A percentile compares a stretch with the other conserved stretches of the same genome.
These are phyloP conservation scores for Arctocebus calabarensis DNA, from an alignment of 2,797 vertebrate species.

Conservation along the genomic window DNA sequence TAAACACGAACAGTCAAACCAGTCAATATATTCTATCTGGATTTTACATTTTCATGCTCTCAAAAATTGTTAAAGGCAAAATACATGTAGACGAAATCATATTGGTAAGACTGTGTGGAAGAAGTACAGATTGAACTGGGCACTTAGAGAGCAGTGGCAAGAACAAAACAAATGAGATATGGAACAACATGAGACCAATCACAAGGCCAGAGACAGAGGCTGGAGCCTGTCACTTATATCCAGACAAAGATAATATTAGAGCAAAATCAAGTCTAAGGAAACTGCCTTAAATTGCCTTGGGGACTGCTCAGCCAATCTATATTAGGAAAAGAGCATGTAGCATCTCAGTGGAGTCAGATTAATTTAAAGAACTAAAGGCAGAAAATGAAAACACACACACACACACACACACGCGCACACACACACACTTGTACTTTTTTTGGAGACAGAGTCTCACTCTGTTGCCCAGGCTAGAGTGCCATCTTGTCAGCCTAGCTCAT, in stretches of 20 bases:
- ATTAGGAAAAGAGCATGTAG: neutral
- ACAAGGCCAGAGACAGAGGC: neutral
- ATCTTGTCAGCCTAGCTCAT: too few relatives aligned
- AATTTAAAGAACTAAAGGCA: neutral
- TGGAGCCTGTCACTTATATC: neutral
- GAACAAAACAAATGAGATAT: neutral
- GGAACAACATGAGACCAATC: neutral
- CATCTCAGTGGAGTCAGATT: neutral
- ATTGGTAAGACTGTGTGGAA: neutral
- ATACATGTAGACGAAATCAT: neutral
- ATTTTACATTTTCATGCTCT: neutral
- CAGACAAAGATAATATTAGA: neutral
- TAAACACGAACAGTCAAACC: neutral
- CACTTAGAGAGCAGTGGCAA: neutral
- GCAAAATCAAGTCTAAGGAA: neutral
- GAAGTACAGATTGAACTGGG: neutral
- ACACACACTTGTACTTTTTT: too few relatives aligned
- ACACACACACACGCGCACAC: neutral
- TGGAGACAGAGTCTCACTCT: too few relatives aligned
- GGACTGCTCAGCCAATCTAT: neutral
- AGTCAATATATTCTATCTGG: neutral
- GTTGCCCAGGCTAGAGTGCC: too few relatives aligned
- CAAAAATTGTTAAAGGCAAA: neutral
- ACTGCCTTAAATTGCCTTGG: neutral
- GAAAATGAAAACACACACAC: neutral